A percentile compares a stretch with the other conserved stretches of the same genome.
Evolutionary conservation across 2,888 invertebrate species (phyloP).

Genomic region (Tachina lurida): DNA sequence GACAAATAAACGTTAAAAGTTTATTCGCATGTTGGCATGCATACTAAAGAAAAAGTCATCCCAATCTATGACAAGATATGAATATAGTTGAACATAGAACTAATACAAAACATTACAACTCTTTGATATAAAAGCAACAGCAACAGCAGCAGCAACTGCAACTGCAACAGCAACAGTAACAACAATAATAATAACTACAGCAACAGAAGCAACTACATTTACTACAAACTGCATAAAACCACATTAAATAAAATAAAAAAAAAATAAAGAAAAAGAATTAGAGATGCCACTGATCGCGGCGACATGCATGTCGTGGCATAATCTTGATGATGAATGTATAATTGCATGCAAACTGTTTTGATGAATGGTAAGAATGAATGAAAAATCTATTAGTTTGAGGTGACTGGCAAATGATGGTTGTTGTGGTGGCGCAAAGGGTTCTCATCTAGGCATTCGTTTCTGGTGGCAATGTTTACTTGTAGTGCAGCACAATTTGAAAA

Average conservation of each 20-base stretch:
- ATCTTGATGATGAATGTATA: slow-evolving; percentile 82
- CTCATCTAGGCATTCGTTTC: slow-evolving; percentile 10
- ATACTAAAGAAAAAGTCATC: slow-evolving; percentile 60
- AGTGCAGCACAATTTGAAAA: slow-evolving; percentile 59
- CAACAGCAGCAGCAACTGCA: too few relatives aligned
- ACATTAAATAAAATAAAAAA: slow-evolving; percentile 28
- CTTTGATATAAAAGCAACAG: slow-evolving; percentile 26
- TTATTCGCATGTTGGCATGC: slow-evolving; percentile 70
- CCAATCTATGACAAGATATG: slow-evolving; percentile 70
- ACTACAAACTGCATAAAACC: slow-evolving; percentile 36
- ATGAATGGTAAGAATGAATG: slow-evolving; percentile 72
- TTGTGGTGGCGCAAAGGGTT: slow-evolving; percentile 35
- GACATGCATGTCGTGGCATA: slow-evolving; percentile 79
- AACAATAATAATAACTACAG: slow-evolving; percentile 36
- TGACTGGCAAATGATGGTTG: slow-evolving; percentile 40
- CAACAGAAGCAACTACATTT: slow-evolving; percentile 39
- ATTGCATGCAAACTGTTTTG: slow-evolving; percentile 78
- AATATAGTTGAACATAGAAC: slow-evolving; percentile 67
- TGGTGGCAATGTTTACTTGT: slow-evolving; percentile 61
- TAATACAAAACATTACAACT: slow-evolving; percentile 68
- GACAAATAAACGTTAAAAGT: slow-evolving; percentile 37
- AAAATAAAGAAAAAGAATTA: slow-evolving; percentile 45
- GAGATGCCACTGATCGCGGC: slow-evolving; percentile 71
- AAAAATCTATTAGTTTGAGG: slow-evolving; percentile 66
- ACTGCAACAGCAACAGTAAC: too few relatives aligned